Base-by-base conservation (phyloP, 2,888 invertebrate species). In the Cristatella mucedo region DNA sequence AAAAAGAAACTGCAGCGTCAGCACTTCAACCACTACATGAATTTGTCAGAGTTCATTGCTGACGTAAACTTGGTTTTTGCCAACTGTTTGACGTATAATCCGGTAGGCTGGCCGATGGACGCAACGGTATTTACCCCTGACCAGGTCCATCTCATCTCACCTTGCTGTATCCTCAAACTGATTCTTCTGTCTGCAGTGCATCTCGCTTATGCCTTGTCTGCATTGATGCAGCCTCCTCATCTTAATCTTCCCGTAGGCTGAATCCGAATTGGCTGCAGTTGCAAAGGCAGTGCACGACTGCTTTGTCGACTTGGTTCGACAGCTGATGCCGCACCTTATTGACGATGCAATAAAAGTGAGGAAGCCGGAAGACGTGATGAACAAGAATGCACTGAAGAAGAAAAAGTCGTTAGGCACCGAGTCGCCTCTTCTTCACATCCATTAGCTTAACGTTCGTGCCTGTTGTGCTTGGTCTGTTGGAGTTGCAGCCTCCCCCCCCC, bases 21-120 rank as follows among this genome's bases (percentile, higher is more conserved):
- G 48, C 70, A 75, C 53, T 72, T 74, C 38, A 73, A 75, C 56
- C 78, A 80, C 58, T 89, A 87, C 68, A 70, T 74, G 52, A 74
- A 74, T 57, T 73, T 81, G 41, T 73, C 77, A 22, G 59, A 80
- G 51, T 78, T 86, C 64, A 73, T 87, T 42, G 69, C 74, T 41
- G 87, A 89, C 68, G 75, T 82, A 47, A 74, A 82, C 43, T 73
- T 81, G 53, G 78, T 89, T 63, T 86, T 89, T 70, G 77, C 76
- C 63, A 86, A 86, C 70, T 87, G 85, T 29, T 80, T 78, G 61
- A 71, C 73, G 16, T 85, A 78, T 67, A 84, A 86, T 70, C 74
- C 78, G 61, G 86, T 85, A 68, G 72, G 75, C 70, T 13, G 13
- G 42, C 19, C 7, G 18, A 9, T 11, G 9, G 9, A 13, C 20